A percentile compares a stretch with the other conserved stretches of the same genome.
These are phyloP conservation scores for Tribolium madens DNA, from an alignment of 1,140 invertebrate species.

Conservation along the genomic window DNA sequence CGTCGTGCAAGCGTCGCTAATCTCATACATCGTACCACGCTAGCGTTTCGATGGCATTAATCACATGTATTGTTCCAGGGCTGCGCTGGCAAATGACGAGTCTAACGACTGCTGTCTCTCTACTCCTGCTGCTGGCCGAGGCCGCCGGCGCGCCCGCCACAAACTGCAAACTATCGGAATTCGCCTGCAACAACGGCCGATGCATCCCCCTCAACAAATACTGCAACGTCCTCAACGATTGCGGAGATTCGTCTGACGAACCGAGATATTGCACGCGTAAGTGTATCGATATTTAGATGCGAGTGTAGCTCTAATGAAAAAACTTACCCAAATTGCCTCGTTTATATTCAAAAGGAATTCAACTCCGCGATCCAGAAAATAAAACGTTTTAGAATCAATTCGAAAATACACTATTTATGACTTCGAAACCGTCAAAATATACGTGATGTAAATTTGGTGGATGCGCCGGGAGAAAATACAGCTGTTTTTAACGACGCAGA, in stretches of 20 bases:
- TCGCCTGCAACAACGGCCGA: conserved; percentile 81
- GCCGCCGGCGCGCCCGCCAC: conserved; percentile 46
- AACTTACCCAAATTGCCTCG: not conserved
- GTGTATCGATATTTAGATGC: conserved; percentile 64
- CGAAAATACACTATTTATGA: not conserved
- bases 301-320: conserved; percentile 17
- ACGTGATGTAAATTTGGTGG: not conserved
- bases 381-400: conserved; percentile 32
- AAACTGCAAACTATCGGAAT: conserved; percentile 82
- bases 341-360: conserved; percentile 24
- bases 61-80: conserved; percentile 21
- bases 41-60: not conserved
- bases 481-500: not conserved
- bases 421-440: not conserved
- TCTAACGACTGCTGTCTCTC: not conserved
- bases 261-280: conserved; percentile 88
- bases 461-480: not conserved
- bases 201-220: conserved; percentile 85
- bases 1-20: not conserved
- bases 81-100: conserved; percentile 38
- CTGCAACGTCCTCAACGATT: conserved; percentile 87
- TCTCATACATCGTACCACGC: conserved; percentile 3
- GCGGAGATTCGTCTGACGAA: conserved; percentile 87
- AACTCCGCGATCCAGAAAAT: not conserved
- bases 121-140: conserved; percentile 23